Evolutionary conservation across 2,888 invertebrate species (phyloP), one percentile per base, ranked within the genome.

Genomic region (Uropetala carovei): DNA sequence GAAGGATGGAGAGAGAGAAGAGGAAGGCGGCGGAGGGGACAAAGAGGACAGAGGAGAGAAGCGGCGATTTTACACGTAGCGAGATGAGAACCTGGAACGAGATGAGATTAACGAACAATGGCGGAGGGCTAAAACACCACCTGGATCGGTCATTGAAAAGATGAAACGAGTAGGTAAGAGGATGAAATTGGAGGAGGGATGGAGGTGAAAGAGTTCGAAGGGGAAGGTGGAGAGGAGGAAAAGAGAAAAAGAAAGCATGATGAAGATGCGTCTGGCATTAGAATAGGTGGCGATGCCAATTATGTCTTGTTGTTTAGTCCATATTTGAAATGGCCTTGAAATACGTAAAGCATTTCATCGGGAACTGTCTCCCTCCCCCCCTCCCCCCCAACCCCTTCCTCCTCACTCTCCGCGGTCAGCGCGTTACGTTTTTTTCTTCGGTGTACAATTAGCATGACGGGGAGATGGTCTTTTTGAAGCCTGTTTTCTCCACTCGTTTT

Each of bases 231-330:
- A 59, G 27, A 27, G 22, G 60, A 14, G 58, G 60, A 86, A 85
- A 85, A 85, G 58, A 58, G 58, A 85, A 57, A n/a, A 85, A 59
- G 60, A 27, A 16, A 13, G 30, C 18, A 58, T 27, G 86, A 60
- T 30, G 30, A 64, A 86, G 86, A 86, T 86, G 86, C 86, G 86
- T 86, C 60, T 86, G 86, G 86, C 59, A 86, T 86, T 30, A 30
- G 60, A 86, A 60, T 86, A 86, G 8, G 86, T 58, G 86, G 75
- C 75, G 27, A 86, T 86, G 59, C 86, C 86, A 86, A 86, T 86
- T 86, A 86, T 86, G 30, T 58, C 86, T 30, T 59, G 86, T 64
- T 30, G 86, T 86, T 86, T 59, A 86, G 86, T 64, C 86, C 86
- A 86, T 86, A 60, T 86, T 86, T 60, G 86, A 86, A 64, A 60